These are phyloP conservation scores for Luehdorfia chinensis DNA, from an alignment of 1,140 invertebrate genomes.

Conservation along the genomic window DNA sequence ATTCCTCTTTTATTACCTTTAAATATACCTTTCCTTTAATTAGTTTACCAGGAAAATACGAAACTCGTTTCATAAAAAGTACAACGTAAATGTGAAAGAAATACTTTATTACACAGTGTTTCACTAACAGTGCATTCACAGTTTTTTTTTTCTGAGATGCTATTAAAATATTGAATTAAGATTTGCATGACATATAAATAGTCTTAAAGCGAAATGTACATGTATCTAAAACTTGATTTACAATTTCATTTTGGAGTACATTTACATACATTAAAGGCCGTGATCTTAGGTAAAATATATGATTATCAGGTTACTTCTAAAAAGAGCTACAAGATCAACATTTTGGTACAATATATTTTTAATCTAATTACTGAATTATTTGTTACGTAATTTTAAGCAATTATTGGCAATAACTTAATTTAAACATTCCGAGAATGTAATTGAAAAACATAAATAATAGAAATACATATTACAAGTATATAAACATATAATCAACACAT, in stretches of 20 bases:
- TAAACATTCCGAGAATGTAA: neutral
- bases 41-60: too few relatives aligned
- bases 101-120: constrained; percentile 66
- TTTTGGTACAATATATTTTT: neutral
- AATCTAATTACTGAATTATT: neutral
- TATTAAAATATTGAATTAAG: constrained; percentile 43
- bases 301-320: neutral
- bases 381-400: neutral
- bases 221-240: constrained; percentile 65
- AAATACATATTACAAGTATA: neutral
- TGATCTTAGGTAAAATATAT: constrained; percentile 37
- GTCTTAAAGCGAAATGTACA: constrained; percentile 37
- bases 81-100: constrained; percentile 61
- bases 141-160: constrained; percentile 42
- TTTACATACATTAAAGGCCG: constrained; percentile 47
- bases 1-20: too few relatives aligned
- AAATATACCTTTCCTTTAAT: too few relatives aligned
- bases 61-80: too few relatives aligned
- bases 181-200: constrained; percentile 76
- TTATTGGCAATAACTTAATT: neutral
- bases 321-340: constrained; percentile 6
- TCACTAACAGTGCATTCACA: constrained; percentile 72
- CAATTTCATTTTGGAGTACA: constrained; percentile 48
- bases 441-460: neutral
- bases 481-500: too few relatives aligned